Base-by-base conservation (phyloP, 2,113 vertebrate species). In the Nanger granti region DNA sequence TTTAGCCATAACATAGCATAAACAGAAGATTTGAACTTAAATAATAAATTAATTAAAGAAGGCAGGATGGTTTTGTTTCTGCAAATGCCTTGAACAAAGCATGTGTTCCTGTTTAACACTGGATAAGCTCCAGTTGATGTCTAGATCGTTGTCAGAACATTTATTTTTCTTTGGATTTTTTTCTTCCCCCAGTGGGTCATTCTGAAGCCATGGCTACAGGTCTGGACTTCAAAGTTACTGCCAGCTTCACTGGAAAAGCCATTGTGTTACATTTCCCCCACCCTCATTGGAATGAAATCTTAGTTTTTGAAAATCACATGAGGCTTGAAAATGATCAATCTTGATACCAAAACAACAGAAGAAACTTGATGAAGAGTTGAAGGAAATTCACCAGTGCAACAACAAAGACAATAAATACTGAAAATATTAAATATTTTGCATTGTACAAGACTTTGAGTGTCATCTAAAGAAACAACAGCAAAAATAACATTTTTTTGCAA, bases 41-140 rank as follows among this genome's bases (percentile, higher is more conserved):
- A 98, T 60, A 83, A 91, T 26, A 14, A 26, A 44, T 44, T 91
- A 94, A 97, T 92, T 66, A 54, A 95, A 82, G 47, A 64, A 85
- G 60, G 41, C 92, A 96, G 64, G 34, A 88, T 83, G 54, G 59
- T 86, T 96, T 93, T 97, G 64, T 94, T 96, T 91, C 88, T 94
- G 47, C 49, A 92, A 98, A 79, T 93, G 97, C 85, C 95, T 96
- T 92, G 60, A 83, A 85, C 31, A 96, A 98, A 98, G 44, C 98
- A 98, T 94, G n/a, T 98, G 98, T 98, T 98, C 98, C 97, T 97
- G 96, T 89, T 98, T 98, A 98, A 96, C 95, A 93, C 64, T 97
- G 95, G 97, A 93, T 94, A 97, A 89, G 59, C 93, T 95, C 97
- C 98, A 98, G 92, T 0, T 97, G 94, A 93, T 98, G 94, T 86